These are phyloP conservation scores for Thelohanellus kitauei DNA, from an alignment of 30 jellyfish, hydroid and myxozoan species.

Conservation along the genomic window DNA sequence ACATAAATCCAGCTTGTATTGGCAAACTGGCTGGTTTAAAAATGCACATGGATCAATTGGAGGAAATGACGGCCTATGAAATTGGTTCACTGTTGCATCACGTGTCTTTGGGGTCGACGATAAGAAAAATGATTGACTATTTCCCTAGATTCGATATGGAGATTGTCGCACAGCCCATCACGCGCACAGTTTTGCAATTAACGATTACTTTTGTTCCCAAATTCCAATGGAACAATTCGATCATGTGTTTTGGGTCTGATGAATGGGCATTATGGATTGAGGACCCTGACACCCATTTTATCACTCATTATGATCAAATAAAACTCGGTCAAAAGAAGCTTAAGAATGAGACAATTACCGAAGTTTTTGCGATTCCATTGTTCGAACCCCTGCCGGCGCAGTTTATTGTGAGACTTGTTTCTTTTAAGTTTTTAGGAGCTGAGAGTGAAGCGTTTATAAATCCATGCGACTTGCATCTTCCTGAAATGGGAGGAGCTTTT, in stretches of 20 bases:
- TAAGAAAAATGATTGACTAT: constrained; percentile 27
- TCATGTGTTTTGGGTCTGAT: constrained; percentile 47
- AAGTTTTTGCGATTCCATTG: constrained; percentile 65
- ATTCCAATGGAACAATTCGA: constrained; percentile 58
- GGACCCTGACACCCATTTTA: constrained; percentile 71
- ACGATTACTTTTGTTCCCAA: constrained; percentile 32
- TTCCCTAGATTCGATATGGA: constrained; percentile 40
- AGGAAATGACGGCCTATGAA: constrained; percentile 46
- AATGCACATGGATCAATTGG: constrained; percentile 29
- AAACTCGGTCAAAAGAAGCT: background rate
- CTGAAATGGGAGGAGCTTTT: constrained; percentile 73
- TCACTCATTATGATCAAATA: constrained; percentile 35
- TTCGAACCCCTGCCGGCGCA: constrained; percentile 92
- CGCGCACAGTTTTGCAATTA: constrained; percentile 66
- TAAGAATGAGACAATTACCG: background rate
- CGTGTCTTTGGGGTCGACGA: constrained; percentile 29
- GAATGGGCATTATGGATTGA: constrained; percentile 98
- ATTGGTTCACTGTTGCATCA: constrained; percentile 17
- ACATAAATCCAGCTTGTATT: no score
- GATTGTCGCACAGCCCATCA: constrained; percentile 60
- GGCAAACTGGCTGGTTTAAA: constrained; percentile 29
- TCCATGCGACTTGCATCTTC: constrained; percentile 53
- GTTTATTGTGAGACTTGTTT: constrained; percentile 46
- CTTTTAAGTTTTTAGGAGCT: constrained; percentile 83
- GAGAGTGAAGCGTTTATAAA: constrained; percentile 71